A percentile compares a stretch with the other conserved stretches of the same genome.
These are phyloP conservation scores for Toxonevra muliebris DNA, from an alignment of 2,888 invertebrate species.

Conservation along the genomic window DNA sequence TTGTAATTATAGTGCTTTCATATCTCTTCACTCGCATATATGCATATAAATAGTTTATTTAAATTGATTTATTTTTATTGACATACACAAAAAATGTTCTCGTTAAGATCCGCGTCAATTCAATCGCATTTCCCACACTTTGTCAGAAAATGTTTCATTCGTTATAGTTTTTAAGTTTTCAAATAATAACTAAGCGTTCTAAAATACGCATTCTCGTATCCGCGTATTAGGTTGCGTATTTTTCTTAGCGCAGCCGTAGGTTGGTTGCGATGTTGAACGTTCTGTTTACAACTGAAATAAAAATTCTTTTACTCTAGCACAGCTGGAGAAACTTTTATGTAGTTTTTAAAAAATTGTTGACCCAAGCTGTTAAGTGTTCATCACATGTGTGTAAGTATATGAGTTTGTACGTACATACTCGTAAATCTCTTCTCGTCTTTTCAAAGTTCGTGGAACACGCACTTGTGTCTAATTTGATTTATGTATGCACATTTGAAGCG, in stretches of 20 bases:
- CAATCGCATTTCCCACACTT: slow-evolving; percentile 17
- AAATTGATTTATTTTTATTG: slow-evolving; percentile 52
- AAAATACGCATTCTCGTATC: no score
- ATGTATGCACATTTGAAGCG: slow-evolving; percentile 45
- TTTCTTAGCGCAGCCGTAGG: neutral
- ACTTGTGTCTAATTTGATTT: slow-evolving; percentile 46
- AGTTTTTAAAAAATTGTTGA: slow-evolving; percentile 6
- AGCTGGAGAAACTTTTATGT: neutral
- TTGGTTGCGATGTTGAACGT: slow-evolving; percentile 22
- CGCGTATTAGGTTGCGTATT: no score
- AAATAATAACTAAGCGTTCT: no score
- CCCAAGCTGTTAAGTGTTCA: neutral
- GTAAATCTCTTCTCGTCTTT: slow-evolving; percentile 3
- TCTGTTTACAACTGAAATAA: slow-evolving; percentile 33
- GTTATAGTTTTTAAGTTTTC: no score
- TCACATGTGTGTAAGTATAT: slow-evolving; percentile 1
- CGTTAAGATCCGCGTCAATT: neutral
- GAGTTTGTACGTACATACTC: neutral
- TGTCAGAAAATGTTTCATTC: neutral
- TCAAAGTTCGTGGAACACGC: slow-evolving; percentile 48
- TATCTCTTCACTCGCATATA: slow-evolving; percentile 1
- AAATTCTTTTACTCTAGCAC: slow-evolving; percentile 12
- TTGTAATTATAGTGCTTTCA: slow-evolving; percentile 25
- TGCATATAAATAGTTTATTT: slow-evolving; percentile 18
- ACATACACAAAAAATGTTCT: neutral